Evolutionary conservation across 2,888 invertebrate genomes (phyloP), one percentile per base, ranked within the genome.

Genomic region (Mamestra brassicae): DNA sequence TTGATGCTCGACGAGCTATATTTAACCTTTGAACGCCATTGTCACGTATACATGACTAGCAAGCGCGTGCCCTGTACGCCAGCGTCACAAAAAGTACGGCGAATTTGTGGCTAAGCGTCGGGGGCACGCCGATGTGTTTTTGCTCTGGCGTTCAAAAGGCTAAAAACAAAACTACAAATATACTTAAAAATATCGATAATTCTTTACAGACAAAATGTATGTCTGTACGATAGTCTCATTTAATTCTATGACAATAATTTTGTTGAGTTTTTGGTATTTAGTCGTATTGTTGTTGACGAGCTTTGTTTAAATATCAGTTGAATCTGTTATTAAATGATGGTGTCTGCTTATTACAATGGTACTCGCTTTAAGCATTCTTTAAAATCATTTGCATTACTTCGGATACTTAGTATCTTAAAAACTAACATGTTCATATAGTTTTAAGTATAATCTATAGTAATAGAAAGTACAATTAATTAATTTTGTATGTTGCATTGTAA

Each of bases 191-290:
- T 54, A 77, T 64, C 10, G 42, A 61, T 50, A 52, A 52, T 42
- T 66, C 2, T 67, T 64, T 47, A 65, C 47, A 10, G 65, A 57
- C 13, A 38, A 0, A 52, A 64, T 34, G 34, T 47, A 36, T 42
- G 66, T 70, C 36, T 55, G 66, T 55, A 57, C 26, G n/a, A 64
- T 58, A 58, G 69, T 75, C 75, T 52, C 75, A 62, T 71, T 76
- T 76, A 72, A 50, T 76, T 82, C 85, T 68, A 65, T 65, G 85
- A 81, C 82, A 78, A 72, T 86, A 85, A 68, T 86, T 81, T 84
- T 85, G 80, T 83, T 85, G 76, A 83, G 72, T 87, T 82, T 38
- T 80, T 81, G 58, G 58, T 80, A 67, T 68, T 70, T 75, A 85
- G 55, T 47, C 50, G 65, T 74, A 79, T 77, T 85, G 77, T 87